Base-by-base conservation (phyloP, 2,888 invertebrate genomes). In the Cephonodes hylas region DNA sequence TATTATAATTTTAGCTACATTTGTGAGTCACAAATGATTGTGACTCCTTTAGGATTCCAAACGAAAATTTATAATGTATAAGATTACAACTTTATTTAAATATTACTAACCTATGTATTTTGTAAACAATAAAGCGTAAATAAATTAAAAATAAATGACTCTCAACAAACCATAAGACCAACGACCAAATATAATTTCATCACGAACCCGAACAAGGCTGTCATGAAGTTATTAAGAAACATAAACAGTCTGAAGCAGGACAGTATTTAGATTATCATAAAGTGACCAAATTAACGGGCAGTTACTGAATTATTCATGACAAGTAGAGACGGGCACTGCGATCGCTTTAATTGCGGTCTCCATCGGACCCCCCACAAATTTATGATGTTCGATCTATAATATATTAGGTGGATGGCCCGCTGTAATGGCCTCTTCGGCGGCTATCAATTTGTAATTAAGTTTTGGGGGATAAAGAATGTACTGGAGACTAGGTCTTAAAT, bases 311-410 rank as follows among this genome's bases (percentile, higher is more conserved):
- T 53, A 53, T 53, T 53, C 53, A 53, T 18, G 53, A 53, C 53
- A 53, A 53, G 53, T 31, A 31, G 27, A 23, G 42, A 46, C 23
- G 10, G 20, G 23, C 27, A 15, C 27, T 53, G 53, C 25, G 25
- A 27, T 31, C 18, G 48, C 25, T 60, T 60, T 60, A 60, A 60
- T 60, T 60, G 60, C 53, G 48, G 38, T 42, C 25, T 31, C 18
- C 42, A 38, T 42, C 53, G 18, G 60, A 25, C 46, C 46, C 48
- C 60, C 48, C 18, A 42, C 42, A 53, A 60, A 60, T 60, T 60
- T 60, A 60, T 53, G 60, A 60, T 23, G 60, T 42, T 46, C 53
- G 25, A 38, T 60, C 60, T 53, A 60, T 60, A 60, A 60, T 60
- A 42, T 60, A 60, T 60, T 48, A 42, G 42, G 42, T 25, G 59